Percentiles rank a stretch among this genome's conserved stretches.
Evolutionary conservation across 2,888 invertebrate genomes (phyloP).

Genomic region (Aradus depressus): DNA sequence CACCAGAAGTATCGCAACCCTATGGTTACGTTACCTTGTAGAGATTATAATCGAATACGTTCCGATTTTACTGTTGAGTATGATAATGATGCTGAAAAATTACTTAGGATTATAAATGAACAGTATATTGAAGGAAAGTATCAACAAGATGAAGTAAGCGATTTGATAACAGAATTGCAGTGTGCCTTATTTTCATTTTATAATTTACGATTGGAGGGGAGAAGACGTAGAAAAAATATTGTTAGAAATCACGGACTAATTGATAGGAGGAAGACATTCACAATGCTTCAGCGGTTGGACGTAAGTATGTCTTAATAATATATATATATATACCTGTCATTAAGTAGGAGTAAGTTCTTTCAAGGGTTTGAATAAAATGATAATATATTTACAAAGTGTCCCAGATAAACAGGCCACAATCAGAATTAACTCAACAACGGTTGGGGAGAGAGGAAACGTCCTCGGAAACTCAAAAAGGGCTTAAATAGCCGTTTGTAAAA

Average conservation of each 20-base stretch:
- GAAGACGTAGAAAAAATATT: constrained; percentile 57
- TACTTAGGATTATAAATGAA: constrained; percentile 21
- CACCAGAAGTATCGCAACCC: too few relatives aligned
- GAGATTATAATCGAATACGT: constrained; percentile 27
- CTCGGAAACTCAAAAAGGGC: too few relatives aligned
- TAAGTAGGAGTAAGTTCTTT: neutral
- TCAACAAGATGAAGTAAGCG: constrained; percentile 32
- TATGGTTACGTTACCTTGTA: constrained; percentile 5
- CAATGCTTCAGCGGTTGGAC: constrained; percentile 23
- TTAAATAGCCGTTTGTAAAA: too few relatives aligned
- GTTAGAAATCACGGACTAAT: constrained; percentile 71
- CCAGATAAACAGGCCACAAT: neutral
- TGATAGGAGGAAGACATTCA: constrained; percentile 54
- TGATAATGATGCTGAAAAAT: constrained; percentile 27
- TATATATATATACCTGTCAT: too few relatives aligned
- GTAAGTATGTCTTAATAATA: constrained; percentile 10
- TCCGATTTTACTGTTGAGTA: constrained; percentile 28
- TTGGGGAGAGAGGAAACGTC: too few relatives aligned
- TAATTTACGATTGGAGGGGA: constrained; percentile 61
- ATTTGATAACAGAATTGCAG: constrained; percentile 53
- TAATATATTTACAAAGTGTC: too few relatives aligned
- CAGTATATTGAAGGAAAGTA: constrained; percentile 5
- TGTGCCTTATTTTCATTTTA: constrained; percentile 60
- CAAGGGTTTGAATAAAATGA: neutral
- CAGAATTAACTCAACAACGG: neutral